Evolutionary conservation across 2,888 invertebrate species (phyloP).

Genomic region (Heliconius hortense): DNA sequence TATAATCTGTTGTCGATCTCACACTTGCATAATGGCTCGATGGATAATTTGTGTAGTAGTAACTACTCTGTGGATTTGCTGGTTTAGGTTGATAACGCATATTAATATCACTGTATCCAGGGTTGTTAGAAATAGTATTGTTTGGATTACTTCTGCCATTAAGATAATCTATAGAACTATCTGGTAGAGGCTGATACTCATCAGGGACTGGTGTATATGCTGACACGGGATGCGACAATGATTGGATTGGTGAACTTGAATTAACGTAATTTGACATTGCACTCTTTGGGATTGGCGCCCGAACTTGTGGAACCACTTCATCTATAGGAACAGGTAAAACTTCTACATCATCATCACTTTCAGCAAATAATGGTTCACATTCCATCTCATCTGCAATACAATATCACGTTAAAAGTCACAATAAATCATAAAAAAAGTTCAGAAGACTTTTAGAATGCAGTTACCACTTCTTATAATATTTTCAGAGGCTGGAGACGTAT

Average conservation of each 20-base stretch:
- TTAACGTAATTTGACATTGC: slow-evolving; percentile 66
- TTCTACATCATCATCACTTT: slow-evolving; percentile 84
- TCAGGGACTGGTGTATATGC: slow-evolving; percentile 75
- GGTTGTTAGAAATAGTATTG: slow-evolving; percentile 51
- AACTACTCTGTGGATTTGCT: slow-evolving; percentile 54
- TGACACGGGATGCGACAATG: slow-evolving; percentile 60
- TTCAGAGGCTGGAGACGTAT: slow-evolving; percentile 79
- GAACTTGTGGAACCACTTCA: slow-evolving; percentile 51
- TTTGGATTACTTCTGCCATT: slow-evolving; percentile 55
- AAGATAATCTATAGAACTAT: slow-evolving; percentile 67
- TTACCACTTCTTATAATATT: slow-evolving; percentile 68
- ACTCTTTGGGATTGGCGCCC: slow-evolving; percentile 52
- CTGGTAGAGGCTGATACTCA: slow-evolving; percentile 75
- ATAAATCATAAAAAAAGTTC: not conserved
- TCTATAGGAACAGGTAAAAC: slow-evolving; percentile 61
- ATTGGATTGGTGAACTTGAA: slow-evolving; percentile 63
- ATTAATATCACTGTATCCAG: slow-evolving; percentile 59
- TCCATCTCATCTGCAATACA: slow-evolving; percentile 82
- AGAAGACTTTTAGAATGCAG: not conserved
- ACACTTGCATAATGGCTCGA: slow-evolving; percentile 51
- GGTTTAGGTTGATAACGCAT: slow-evolving; percentile 73
- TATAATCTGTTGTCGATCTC: slow-evolving; percentile 56
- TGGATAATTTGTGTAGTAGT: slow-evolving; percentile 61
- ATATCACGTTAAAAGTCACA: slow-evolving; percentile 13
- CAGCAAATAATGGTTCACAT: slow-evolving; percentile 84